Evolutionary conservation across 2,797 vertebrate species (phyloP), one percentile per base, ranked within the genome.

Genomic region (Anguilla marmorata): DNA sequence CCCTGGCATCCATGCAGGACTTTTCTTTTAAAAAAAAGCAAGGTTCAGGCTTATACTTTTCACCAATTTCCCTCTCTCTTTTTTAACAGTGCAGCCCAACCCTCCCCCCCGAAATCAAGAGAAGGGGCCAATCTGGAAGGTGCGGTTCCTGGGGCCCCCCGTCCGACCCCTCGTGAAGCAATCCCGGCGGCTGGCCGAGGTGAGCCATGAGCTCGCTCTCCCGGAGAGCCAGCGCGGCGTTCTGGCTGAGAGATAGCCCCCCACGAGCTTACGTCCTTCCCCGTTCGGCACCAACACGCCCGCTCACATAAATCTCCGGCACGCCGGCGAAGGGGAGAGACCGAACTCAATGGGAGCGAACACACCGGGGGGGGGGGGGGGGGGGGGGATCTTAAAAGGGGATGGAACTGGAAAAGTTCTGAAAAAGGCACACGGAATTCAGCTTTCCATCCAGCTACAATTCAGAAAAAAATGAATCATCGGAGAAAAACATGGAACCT

Each of bases 21-120:
- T 82, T 82, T 24, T 5, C 14, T 56, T 56, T 14, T 56, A 2
- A 14, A 14, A 72, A 76, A 76, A 76, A 50, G 45, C 19, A 93
- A 41, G 37, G 12, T 41, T 79, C n/a, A 88, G 87, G 86, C 88
- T 88, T 86, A 88, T 88, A 14, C 86, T 63, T 90, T 24, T 90
- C 87, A 89, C 85, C 87, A 80, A 84, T 48, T 45, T 27, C 30
- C 27, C 41, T 30, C 30, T 16, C 72, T 33, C 7, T 79, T 79
- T 16, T 16, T 19, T 19, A 79, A 6, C 6, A 41, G 37, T 45
- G 74, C 33, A 16, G 14, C 74, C 41, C 33, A 33, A 11, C n/a
- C 5, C 24, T 1, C 37, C 33, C 1, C 37, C 37, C 37, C 1
- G 9, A 72, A 72, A 72, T 30, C 27, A 11, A 72, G n/a, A 27